Conservation (phyloP, 2,113 vertebrate species). For the Empidonax alnorum region DNA sequence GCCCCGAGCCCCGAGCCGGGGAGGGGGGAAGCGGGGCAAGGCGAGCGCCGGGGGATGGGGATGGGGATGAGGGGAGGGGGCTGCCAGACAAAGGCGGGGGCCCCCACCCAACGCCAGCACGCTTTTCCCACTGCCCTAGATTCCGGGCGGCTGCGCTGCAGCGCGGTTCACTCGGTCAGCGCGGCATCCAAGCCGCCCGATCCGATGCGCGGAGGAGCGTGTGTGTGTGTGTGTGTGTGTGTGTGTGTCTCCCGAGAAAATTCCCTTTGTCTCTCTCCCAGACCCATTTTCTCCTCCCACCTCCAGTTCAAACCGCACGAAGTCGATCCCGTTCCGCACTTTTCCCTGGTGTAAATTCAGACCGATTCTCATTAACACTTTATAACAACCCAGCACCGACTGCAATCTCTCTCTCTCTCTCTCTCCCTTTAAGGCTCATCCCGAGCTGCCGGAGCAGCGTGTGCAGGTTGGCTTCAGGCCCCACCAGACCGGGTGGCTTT, state of each 20-base stretch:
- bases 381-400: neutral
- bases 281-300: constrained; percentile 35
- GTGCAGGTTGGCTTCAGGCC: neutral
- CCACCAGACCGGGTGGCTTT: neutral
- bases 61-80: neutral
- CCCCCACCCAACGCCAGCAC: neutral
- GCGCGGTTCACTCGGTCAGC: constrained; percentile 30
- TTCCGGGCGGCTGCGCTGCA: constrained; percentile 26
- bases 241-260: constrained; percentile 28
- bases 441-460: neutral
- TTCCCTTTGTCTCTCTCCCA: constrained; percentile 43
- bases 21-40: neutral
- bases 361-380: neutral
- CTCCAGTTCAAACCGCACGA: constrained; percentile 6
- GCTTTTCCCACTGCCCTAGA: constrained; percentile 48
- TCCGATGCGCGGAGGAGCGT: neutral
- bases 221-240: neutral
- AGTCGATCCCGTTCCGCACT: constrained; percentile 3
- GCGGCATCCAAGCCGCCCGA: neutral
- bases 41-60: neutral
- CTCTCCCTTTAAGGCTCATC: neutral
- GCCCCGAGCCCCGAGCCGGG: neutral
- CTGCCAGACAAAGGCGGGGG: constrained; percentile 10
- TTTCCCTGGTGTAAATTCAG: neutral
- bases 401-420: neutral